Percentiles rank a stretch among this genome's conserved stretches.
Evolutionary conservation across 2,888 invertebrate species (phyloP).

Genomic region (Tetragonisca angustula): DNA sequence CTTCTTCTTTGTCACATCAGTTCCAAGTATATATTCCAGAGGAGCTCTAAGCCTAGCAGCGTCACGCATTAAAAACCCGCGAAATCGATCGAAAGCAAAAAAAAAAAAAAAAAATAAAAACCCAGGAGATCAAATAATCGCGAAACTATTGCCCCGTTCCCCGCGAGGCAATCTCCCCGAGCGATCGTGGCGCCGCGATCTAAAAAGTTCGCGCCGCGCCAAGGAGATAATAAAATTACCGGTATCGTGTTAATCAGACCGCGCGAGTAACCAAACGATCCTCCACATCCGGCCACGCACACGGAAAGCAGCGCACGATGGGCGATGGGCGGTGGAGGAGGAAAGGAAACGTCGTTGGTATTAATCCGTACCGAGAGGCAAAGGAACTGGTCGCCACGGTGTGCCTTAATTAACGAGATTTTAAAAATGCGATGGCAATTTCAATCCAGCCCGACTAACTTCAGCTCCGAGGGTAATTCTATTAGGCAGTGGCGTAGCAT

Average conservation of each 20-base stretch:
- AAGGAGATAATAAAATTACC: conserved; percentile 48
- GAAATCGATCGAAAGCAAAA: neutral
- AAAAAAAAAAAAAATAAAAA: neutral
- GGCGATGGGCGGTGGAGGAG: neutral
- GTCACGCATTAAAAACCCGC: too few relatives aligned
- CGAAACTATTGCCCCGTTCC: conserved; percentile 26
- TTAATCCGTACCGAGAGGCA: conserved; percentile 47
- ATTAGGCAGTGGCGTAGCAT: conserved; percentile 82
- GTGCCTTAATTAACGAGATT: conserved; percentile 76
- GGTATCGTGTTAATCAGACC: conserved; percentile 45
- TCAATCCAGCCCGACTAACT: conserved; percentile 81
- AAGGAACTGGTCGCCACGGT: conserved; percentile 28
- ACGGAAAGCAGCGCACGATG: neutral
- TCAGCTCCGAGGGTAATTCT: conserved; percentile 83
- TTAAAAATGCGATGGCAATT: conserved; percentile 82
- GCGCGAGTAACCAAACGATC: conserved; percentile 14
- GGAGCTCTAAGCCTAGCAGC: too few relatives aligned
- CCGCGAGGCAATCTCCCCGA: conserved; percentile 15
- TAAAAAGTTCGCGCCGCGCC: conserved; percentile 33
- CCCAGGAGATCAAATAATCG: conserved; percentile 22
- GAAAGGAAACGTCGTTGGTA: conserved; percentile 35
- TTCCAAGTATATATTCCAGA: too few relatives aligned
- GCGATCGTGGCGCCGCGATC: conserved; percentile 26
- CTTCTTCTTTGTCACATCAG: too few relatives aligned
- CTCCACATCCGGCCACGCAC: neutral